Conservation (phyloP, 2,888 invertebrate genomes). For the Acholoe squamosa region DNA sequence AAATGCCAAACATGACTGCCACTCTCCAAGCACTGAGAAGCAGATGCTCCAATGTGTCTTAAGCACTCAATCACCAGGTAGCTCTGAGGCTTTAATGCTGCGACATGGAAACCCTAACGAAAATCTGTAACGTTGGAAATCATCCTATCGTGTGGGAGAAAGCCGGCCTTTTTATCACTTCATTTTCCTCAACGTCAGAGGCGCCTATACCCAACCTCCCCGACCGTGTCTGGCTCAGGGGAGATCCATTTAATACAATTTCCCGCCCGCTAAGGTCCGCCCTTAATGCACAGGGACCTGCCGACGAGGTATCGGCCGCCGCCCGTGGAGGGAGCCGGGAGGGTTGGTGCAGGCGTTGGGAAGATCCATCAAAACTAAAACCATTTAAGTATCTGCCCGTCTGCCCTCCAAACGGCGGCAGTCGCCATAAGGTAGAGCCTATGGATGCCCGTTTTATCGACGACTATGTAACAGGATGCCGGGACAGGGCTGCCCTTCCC, state of each 20-base stretch:
- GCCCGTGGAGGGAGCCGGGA: neutral
- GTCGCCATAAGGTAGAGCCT: neutral
- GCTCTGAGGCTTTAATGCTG: too few species aligned
- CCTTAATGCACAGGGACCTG: neutral
- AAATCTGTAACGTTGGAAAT: too few species aligned
- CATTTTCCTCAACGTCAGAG: neutral
- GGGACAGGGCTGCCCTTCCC: neutral
- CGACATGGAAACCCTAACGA: too few species aligned
- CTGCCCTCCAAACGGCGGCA: neutral
- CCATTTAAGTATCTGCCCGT: constrained; percentile 3
- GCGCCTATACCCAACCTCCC: neutral
- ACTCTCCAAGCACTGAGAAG: too few species aligned
- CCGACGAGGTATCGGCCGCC: neutral
- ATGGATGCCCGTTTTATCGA: neutral
- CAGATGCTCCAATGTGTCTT: too few species aligned
- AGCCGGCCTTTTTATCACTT: neutral
- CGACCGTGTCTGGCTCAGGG: neutral
- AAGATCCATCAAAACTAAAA: constrained; percentile 40
- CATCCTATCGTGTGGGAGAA: too few species aligned
- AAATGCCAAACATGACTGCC: too few species aligned
- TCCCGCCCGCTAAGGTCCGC: neutral
- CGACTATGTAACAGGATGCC: constrained; percentile 5
- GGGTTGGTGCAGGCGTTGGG: neutral
- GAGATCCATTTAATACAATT: constrained; percentile 21
- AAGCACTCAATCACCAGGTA: too few species aligned